Base-by-base conservation (phyloP, 2,888 invertebrate genomes). In the Xanthorhoe designata region DNA sequence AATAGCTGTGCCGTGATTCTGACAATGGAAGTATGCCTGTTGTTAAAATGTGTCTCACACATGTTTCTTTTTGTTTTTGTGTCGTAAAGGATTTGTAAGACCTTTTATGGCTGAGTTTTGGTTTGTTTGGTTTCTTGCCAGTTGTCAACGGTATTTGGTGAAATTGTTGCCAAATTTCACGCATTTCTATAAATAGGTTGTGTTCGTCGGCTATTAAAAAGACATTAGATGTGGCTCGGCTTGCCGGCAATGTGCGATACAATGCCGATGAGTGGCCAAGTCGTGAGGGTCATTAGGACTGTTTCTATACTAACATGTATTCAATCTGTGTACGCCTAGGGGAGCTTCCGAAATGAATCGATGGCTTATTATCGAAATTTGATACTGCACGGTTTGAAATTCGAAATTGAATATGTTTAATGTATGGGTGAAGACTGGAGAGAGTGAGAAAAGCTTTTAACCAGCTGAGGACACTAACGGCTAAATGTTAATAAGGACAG, bases 1-100 rank as follows among this genome's bases (percentile, higher is more conserved):
- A 89, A 90, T 90, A 82, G 83, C 81, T 83, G 79, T 82, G 71
- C 75, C 90, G 90, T 91, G 92, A 90, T 89, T 87, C 78, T 90
- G 86, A 91, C 89, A 90, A 91, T 88, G 86, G 88, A 81, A 75
- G 77, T 77, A 75, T 70, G 68, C 64, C 66, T 58, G 70, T 70
- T 75, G 72, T 75, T 75, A 74, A 77, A 76, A 77, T 83, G 71
- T 77, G 78, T 75, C 70, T 75, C 78, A 76, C 84, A 83, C 81
- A 76, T 82, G 83, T 83, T 80, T 68, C 62, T 83, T 70, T 76
- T 81, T 80, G 79, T 79, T 78, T 75, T 70, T 49, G 53, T 45
- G 55, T 67, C 53, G 57, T 62, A 47, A 61, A 61, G 38, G 57
- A 29, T 61, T 55, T 57, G 49, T 51, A 17, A 45, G 56, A 42